Base-by-base conservation (phyloP, 2,113 vertebrate genomes). In the Gulo gulo region DNA sequence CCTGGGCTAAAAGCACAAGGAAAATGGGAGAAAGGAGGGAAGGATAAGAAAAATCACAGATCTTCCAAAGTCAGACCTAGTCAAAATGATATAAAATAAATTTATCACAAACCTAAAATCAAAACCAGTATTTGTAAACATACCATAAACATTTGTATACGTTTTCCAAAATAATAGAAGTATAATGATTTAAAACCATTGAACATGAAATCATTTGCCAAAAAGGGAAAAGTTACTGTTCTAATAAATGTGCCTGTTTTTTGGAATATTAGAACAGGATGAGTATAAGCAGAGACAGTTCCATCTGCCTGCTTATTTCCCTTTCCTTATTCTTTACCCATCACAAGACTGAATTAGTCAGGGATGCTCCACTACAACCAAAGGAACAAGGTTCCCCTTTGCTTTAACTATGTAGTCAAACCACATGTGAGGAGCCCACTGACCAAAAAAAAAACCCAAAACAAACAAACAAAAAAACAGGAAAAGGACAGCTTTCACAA, bases 71-170 rank as follows among this genome's bases (percentile, higher is more conserved):
- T 36, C 29, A 80, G 26, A 91, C 67, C 47, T 88, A 69, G 24
- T 84, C 39, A 81, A 86, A 87, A 93, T 91, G 34, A 88, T 69
- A 90, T 8, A 86, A 92, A 95, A 61, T 12, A 80, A 21, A 96
- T 92, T 74, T 87, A 86, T 83, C 73, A 89, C 14, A 82, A 90
- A n/a, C 24, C 34, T 95, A 97, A 93, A 95, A 94, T 86, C 23
- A 94, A 94, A 97, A 63, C 11, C 36, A 95, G 0, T 85, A 92
- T 95, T 94, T 92, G 16, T 57, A 82, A 97, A 83, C 26, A 88
- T 34, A 83, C 10, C 63, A 65, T 74, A 76, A 84, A 83, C 39
- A 79, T 47, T 47, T 74, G 7, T 36, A 65, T 18, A 67, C n/a
- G 3, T 81, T 94, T 81, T 65, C 29, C 29, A 91, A 98, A 97